Evolutionary conservation across 2,113 vertebrate species (phyloP).

Genomic region (Mormyrus lacerda): DNA sequence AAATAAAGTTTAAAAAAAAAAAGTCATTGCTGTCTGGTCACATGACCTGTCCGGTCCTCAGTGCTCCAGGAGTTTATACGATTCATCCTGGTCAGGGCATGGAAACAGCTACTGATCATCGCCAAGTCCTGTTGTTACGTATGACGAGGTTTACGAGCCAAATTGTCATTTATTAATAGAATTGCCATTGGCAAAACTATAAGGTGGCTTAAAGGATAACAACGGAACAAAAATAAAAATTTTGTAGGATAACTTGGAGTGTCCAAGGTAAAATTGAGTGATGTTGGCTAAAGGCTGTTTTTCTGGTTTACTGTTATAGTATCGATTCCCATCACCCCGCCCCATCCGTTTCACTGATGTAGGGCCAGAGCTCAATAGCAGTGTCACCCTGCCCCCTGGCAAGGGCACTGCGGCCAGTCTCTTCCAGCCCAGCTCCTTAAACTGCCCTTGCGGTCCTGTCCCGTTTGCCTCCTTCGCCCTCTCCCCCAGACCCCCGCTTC

Average conservation of each 20-base stretch:
- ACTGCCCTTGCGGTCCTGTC: neutral
- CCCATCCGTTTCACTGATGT: neutral
- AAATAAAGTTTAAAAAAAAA: neutral
- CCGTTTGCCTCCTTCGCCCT: neutral
- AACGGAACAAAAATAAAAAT: neutral
- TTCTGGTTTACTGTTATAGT: slow-evolving; percentile 17
- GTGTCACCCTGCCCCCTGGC: neutral
- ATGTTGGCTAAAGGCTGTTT: neutral
- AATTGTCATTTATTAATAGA: neutral
- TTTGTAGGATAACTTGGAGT: neutral
- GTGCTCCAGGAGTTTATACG: neutral
- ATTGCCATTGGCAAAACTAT: neutral
- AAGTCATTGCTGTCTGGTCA: neutral
- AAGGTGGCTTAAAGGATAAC: neutral
- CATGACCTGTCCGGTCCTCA: neutral
- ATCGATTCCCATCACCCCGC: neutral
- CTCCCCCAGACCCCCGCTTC: neutral
- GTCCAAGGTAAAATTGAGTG: slow-evolving; percentile 9
- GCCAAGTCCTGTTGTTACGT: neutral
- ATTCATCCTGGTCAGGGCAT: neutral
- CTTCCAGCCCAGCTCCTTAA: neutral
- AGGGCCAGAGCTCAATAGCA: neutral
- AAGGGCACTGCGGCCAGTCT: neutral
- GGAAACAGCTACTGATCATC: neutral
- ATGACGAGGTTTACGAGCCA: neutral